These are phyloP conservation scores for Euura saliciscinereae DNA, from an alignment of 1,140 invertebrate genomes.

Conservation along the genomic window DNA sequence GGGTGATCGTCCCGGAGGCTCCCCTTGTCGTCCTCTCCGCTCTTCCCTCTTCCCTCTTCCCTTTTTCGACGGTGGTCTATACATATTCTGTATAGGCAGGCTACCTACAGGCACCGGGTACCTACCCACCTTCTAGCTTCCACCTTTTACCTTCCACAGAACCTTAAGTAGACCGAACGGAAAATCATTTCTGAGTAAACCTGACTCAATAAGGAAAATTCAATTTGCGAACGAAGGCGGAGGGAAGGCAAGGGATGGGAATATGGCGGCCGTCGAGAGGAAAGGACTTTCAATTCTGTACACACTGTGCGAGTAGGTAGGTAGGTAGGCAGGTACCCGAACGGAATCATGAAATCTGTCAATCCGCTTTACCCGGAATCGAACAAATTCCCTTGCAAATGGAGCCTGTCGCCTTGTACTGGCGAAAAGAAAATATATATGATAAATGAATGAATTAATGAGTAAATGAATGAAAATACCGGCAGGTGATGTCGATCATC, in stretches of 20 bases:
- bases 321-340: not conserved
- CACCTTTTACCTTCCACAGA: not conserved
- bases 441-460: no score
- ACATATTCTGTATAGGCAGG: no score
- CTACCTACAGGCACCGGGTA: no score
- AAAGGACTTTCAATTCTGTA: not conserved
- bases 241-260: not conserved
- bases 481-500: no score
- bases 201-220: constrained; percentile 5
- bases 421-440: not conserved
- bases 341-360: constrained; percentile 4
- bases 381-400: not conserved
- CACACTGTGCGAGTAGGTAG: not conserved
- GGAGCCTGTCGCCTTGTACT: not conserved
- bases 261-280: not conserved
- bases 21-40: not conserved
- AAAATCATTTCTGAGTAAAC: constrained; percentile 7
- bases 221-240: constrained; percentile 1
- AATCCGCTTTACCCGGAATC: not conserved
- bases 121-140: no score
- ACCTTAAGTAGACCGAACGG: constrained; percentile 6
- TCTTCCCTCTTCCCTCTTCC: not conserved
- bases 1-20: no score
- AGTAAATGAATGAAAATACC: no score
- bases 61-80: not conserved